Percentiles rank a stretch among this genome's conserved stretches.
Conservation (phyloP, 2,113 vertebrate species). For the Indicator indicator region DNA sequence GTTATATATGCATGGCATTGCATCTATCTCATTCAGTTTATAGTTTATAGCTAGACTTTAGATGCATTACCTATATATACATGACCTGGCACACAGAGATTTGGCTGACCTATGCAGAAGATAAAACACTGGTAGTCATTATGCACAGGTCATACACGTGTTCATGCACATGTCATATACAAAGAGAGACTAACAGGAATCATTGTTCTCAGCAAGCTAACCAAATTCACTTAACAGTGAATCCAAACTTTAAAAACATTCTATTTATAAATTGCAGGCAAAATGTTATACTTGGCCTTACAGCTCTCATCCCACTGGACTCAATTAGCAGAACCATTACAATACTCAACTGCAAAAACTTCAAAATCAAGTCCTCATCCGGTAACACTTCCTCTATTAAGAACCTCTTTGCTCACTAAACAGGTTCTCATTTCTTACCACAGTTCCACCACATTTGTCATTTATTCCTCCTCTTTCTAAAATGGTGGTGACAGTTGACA, state of each 20-base stretch:
- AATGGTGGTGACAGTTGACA: not conserved
- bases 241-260: not conserved
- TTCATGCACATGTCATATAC: not conserved
- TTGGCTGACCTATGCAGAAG: not conserved
- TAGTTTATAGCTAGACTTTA: not conserved
- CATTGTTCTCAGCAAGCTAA: not conserved
- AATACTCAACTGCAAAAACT: not conserved
- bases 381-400: not conserved
- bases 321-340: not conserved
- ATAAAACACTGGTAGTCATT: not conserved
- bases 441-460: not conserved
- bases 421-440: not conserved
- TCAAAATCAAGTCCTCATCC: not conserved
- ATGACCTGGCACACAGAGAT: not conserved
- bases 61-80: accelerated
- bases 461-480: not conserved
- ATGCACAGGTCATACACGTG: accelerated
- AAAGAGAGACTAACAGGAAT: not conserved
- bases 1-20: not conserved
- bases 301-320: not conserved
- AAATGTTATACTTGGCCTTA: not conserved
- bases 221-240: not conserved
- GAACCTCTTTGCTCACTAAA: not conserved
- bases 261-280: not conserved
- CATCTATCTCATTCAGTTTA: not conserved